phyloP scores from a whole-genome alignment of 2,797 vertebrate species.

The Pseudochromis fuscus region DNA sequence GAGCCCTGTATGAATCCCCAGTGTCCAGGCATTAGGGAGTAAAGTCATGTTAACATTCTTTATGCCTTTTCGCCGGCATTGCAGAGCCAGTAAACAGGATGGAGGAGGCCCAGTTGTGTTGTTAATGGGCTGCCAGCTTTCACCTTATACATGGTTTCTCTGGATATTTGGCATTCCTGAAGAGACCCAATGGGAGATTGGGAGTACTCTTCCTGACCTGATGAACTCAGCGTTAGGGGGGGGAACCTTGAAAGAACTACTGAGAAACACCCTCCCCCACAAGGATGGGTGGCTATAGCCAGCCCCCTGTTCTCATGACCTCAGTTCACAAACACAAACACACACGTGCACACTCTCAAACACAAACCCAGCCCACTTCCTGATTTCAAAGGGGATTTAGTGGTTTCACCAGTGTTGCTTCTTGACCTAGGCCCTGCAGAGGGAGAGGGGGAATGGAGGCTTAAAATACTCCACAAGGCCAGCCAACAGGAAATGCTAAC shows the following conservation, averaged over 20 bases:
- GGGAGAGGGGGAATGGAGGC: constrained; percentile 55
- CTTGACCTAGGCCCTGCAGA: constrained; percentile 65
- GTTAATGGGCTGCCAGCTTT: constrained; percentile 57
- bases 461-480: constrained; percentile 61
- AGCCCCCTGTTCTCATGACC: constrained; percentile 85
- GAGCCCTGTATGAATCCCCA: constrained; percentile 49
- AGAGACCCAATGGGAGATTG: constrained; percentile 57
- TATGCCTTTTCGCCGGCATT: constrained; percentile 47
- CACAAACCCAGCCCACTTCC: constrained; percentile 79
- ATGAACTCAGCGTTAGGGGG: constrained; percentile 51
- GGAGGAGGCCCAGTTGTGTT: constrained; percentile 60
- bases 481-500: constrained; percentile 74
- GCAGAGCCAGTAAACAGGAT: constrained; percentile 65
- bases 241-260: constrained; percentile 56
- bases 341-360: constrained; percentile 57
- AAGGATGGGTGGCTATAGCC: constrained; percentile 59
- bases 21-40: constrained; percentile 64
- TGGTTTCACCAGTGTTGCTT: constrained; percentile 71
- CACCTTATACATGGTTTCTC: constrained; percentile 48
- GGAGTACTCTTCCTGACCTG: constrained; percentile 71
- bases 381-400: constrained; percentile 72
- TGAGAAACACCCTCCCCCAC: constrained; percentile 61
- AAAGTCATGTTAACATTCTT: constrained; percentile 66
- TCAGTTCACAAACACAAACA: constrained; percentile 68
- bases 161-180: constrained; percentile 73